Evolutionary conservation across 2,797 vertebrate genomes (phyloP), one percentile per base, ranked within the genome.

Genomic region (Petrocephalus schoutedeni): DNA sequence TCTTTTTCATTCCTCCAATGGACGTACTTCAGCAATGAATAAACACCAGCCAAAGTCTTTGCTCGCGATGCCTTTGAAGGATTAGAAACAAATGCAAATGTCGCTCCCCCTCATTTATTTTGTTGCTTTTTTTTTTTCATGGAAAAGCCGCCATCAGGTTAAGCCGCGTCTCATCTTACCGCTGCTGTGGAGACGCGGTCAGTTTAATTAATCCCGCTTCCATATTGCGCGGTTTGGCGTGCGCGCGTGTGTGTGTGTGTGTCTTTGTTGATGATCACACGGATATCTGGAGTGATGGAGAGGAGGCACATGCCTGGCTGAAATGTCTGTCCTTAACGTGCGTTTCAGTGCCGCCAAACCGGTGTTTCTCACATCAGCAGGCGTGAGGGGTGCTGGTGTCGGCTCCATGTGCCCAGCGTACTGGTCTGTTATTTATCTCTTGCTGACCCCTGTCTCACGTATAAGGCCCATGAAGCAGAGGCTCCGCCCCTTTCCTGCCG

Each of bases 261-360:
- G 88, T 89, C 87, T 91, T 85, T 90, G 19, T 89, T 90, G 89
- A 90, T 86, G 85, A 86, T 91, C 88, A 87, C 53, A 86, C 45
- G 45, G 89, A 16, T 21, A 21, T 28, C 84, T 57, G 87, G 88
- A 12, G 74, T 3, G 87, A 49, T 53, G 19, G 51, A 64, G 6
- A 53, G 54, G n/a, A 89, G 89, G 90, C 89, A 90, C 87, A 89
- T 90, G 77, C 54, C 61, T 85, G 88, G 53, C 87, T 59, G 57
- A 77, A 71, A 87, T 87, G 84, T 87, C 86, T 57, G 77, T 89
- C 89, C 87, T 58, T 19, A 36, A 90, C 89, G 86, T 89, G 84
- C n/a, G n/a, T n/a, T n/a, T n/a, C n/a, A n/a, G n/a, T n/a, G 89
- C 88, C 90, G 53, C 32, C 88, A 89, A n/a, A n/a, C 90, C 28